Evolutionary conservation across 2,797 vertebrate genomes (phyloP), one percentile per base, ranked within the genome.

Genomic region (Sylvia borin): DNA sequence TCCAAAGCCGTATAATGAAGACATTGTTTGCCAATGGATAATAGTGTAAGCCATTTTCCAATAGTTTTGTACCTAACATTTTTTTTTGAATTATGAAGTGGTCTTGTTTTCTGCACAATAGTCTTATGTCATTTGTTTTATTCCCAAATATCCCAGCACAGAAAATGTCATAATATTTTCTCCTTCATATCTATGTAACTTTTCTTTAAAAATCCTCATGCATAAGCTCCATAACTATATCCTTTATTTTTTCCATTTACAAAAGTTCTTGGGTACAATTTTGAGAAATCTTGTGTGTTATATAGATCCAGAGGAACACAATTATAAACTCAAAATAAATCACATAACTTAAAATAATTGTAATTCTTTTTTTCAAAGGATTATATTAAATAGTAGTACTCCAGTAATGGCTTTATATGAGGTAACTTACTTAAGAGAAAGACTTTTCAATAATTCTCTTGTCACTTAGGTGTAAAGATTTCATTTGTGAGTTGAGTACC

Each of bases 11-110:
- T 98, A 98, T 70, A 87, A 98, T 58, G 95, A 92, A 90, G 96
- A 85, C 53, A 86, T 85, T 13, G 13, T 87, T 93, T 99, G 99
- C 73, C 98, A 96, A 38, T 99, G 99, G 99, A 98, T 99, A 94
- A 98, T 99, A 98, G 88, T 95, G 99, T 99, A 97, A 89, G 97
- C 5, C 6, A 68, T 80, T 95, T 96, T 75, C 54, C 32, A 89
- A 47, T 34, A 15, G 61, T 77, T 84, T 91, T 48, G 13, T 75
- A 71, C 17, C 4, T 81, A 70, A 34, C 1, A 1, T 51, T 71
- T 83, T 70, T 68, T 70, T 81, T 50, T 36, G 10, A 1, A 53
- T 67, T 67, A 67, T 36, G 22, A 83, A 22, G 7, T 72, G 4
- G 50, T 67, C 50, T 13, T 73, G 2, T 54, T 78, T 90, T 19